Conservation (phyloP, 2,113 vertebrate species). For the Lonchura striata region DNA sequence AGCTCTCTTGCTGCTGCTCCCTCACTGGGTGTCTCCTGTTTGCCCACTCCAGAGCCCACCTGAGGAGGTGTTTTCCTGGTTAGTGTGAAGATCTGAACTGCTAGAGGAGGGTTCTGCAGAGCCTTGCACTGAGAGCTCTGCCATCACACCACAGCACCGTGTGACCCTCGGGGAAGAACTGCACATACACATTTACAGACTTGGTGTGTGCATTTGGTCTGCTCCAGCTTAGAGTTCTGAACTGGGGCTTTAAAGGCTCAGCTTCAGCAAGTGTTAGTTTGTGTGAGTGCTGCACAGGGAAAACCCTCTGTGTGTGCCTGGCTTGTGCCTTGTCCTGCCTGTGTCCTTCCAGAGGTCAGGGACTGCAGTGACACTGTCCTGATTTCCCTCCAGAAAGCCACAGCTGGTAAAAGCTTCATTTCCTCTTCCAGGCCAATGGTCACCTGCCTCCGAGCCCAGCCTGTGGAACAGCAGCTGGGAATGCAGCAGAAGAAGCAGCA, state of each 20-base stretch:
- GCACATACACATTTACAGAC: fast-evolving
- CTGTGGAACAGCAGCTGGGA: slow-evolving; percentile 50
- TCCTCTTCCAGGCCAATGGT: slow-evolving; percentile 67
- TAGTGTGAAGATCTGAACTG: not conserved
- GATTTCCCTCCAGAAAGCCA: not conserved
- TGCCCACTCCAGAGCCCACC: not conserved
- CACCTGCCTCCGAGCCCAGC: slow-evolving; percentile 66
- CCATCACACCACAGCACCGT: not conserved
- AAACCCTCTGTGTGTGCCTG: not conserved
- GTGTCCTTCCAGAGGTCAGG: not conserved
- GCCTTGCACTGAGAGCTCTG: not conserved
- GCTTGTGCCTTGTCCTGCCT: not conserved
- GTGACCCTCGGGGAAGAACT: not conserved
- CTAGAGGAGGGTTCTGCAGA: not conserved
- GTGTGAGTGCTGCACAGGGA: not conserved
- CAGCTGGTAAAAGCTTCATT: not conserved
- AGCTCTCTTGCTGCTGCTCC: not conserved
- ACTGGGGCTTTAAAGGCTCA: not conserved
- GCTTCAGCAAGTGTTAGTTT: not conserved
- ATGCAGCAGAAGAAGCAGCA: slow-evolving; percentile 65
- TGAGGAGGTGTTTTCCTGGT: not conserved
- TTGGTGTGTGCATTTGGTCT: not conserved
- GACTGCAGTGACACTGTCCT: not conserved
- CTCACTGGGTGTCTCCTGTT: not conserved
- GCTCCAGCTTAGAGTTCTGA: not conserved